Evolutionary conservation across 2,113 vertebrate genomes (phyloP), one percentile per base, ranked within the genome.

Genomic region (Myxocyprinus asiaticus): DNA sequence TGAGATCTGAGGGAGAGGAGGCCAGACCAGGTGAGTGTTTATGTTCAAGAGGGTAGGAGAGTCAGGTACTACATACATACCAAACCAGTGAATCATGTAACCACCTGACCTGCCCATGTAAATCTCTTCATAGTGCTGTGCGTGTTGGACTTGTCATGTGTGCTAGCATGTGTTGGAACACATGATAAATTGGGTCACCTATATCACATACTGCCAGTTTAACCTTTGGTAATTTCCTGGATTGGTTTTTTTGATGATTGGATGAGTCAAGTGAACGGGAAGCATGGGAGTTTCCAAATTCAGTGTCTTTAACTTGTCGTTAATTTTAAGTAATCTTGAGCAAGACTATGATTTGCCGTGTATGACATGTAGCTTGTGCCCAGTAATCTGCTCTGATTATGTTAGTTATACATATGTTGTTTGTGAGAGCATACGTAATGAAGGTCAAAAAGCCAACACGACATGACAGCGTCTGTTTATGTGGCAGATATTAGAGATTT

Each of bases 1-100:
- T 92, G 92, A 89, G 88, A 88, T 90, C 92, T 78, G 90, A 91
- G 80, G 89, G 79, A 84, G 91, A 93, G 84, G 90, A 92, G 73
- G 88, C 87, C 71, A 91, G 85, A 79, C 78, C 89, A 11, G 90
- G 92, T 93, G 85, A 91, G 92, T 88, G 82, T 53, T 68, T 33
- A 33, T 33, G 22, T 33, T 33, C 22, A 33, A 33, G 22, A 33
- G 22, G 63, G 22, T 44, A 55, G 62, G 15, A 75, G 3, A 3
- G 22, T 33, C 22, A 33, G 56, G 51, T 45, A 69, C 47, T 15
- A 53, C 4, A 33, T 47, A 4, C 17, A 6, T 61, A 7, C 12
- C 14, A 3, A 7, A 71, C 15, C 17, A 4, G 15, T 73, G 67
- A 78, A 50, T 63, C 11, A 43, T 51, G 4, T 55, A 33, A 14